These are phyloP conservation scores for Petrocephalus schoutedeni DNA, from an alignment of 2,797 vertebrate species.

Conservation along the genomic window DNA sequence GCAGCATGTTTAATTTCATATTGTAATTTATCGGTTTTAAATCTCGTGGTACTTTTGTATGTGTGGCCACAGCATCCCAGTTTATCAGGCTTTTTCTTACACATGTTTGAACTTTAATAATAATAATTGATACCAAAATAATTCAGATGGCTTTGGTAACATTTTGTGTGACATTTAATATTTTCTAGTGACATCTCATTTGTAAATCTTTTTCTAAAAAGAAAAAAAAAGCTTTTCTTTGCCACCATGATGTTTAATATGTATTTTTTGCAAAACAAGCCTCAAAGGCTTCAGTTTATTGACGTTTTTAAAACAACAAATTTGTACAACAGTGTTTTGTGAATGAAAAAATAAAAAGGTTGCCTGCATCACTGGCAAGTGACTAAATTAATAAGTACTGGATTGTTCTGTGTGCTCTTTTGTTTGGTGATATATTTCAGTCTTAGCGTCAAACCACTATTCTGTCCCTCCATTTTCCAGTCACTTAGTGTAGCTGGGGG, in stretches of 20 bases:
- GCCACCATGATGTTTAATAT: constrained; percentile 86
- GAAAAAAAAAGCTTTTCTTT: constrained; percentile 64
- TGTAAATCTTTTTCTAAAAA: constrained; percentile 92
- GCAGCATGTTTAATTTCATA: constrained; percentile 68
- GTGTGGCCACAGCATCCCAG: constrained; percentile 48
- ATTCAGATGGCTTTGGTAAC: constrained; percentile 63
- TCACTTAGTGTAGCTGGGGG: too few relatives aligned
- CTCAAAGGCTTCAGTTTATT: constrained; percentile 88
- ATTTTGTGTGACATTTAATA: constrained; percentile 73
- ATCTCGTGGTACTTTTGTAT: constrained; percentile 51
- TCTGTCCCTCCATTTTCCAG: not conserved
- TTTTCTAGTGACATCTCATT: constrained; percentile 99
- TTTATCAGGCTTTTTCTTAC: constrained; percentile 60
- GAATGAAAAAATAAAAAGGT: constrained; percentile 74
- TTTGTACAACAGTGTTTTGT: constrained; percentile 98
- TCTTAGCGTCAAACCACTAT: not conserved
- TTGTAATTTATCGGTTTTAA: constrained; percentile 60
- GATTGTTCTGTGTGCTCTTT: constrained; percentile 22
- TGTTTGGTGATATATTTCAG: not conserved
- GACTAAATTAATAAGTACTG: constrained; percentile 84
- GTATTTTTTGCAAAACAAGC: constrained; percentile 81
- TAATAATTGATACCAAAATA: constrained; percentile 67
- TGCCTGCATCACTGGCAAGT: constrained; percentile 92
- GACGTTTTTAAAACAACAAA: constrained; percentile 95
- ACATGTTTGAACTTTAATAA: constrained; percentile 55